These are phyloP conservation scores for Nomada hirtipes DNA, from an alignment of 2,888 invertebrate genomes.

Conservation along the genomic window DNA sequence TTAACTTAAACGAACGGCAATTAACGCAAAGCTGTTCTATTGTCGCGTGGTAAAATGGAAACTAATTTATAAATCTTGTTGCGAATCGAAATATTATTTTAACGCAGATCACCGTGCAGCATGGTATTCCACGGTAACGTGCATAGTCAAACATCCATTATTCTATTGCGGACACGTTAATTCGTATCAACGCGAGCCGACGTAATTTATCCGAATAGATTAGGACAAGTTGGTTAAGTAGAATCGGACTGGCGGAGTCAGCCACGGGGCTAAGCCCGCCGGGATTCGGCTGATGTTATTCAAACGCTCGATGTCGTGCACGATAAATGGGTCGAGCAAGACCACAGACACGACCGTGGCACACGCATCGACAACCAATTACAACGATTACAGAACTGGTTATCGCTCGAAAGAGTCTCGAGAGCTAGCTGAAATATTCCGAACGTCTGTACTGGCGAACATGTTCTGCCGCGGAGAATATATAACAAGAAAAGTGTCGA, in stretches of 20 bases:
- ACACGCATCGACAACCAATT: slow-evolving; percentile 16
- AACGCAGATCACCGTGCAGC: no score
- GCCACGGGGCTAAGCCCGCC: slow-evolving; percentile 12
- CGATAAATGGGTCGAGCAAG: slow-evolving; percentile 27
- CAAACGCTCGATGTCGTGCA: slow-evolving; percentile 40
- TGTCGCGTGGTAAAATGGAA: no score
- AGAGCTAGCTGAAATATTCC: no score
- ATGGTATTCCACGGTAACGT: no score
- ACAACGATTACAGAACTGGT: slow-evolving; percentile 22
- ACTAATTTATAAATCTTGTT: no score
- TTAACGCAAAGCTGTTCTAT: no score
- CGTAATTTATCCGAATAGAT: slow-evolving; percentile 46
- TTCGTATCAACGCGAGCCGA: slow-evolving; percentile 4
- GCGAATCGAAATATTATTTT: no score
- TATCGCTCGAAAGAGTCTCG: slow-evolving; percentile 16
- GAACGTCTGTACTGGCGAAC: no score
- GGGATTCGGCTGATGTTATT: slow-evolving; percentile 38
- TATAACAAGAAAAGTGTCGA: background rate
- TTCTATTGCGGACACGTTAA: background rate
- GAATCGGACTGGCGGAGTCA: slow-evolving; percentile 29
- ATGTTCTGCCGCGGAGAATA: no score
- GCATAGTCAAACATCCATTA: background rate
- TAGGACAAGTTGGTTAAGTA: slow-evolving; percentile 45
- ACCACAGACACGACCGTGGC: slow-evolving; percentile 25
- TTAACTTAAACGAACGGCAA: no score